Evolutionary conservation across 2,888 invertebrate species (phyloP).

Genomic region (Perizoma affinitatum): DNA sequence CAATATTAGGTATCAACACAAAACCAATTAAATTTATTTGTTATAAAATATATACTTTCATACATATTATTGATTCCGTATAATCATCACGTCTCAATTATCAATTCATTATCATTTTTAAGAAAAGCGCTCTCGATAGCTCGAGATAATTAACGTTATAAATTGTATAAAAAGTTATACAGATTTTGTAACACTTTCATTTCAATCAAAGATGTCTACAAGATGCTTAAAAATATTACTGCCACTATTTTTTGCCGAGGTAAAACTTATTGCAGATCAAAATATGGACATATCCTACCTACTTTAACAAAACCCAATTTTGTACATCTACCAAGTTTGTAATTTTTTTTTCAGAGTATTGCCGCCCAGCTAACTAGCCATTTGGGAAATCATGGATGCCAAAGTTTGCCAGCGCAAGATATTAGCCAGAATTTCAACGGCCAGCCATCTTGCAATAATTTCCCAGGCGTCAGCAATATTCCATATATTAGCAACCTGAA

Average conservation of each 20-base stretch:
- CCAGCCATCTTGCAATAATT: conserved; percentile 29
- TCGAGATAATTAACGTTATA: conserved; percentile 5
- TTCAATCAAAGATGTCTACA: conserved; percentile 13
- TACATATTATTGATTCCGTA: too few relatives aligned
- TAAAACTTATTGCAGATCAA: conserved; percentile 5
- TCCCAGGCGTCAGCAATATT: conserved; percentile 27
- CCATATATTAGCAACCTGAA: conserved; percentile 23
- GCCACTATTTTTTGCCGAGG: conserved; percentile 13
- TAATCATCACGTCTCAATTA: conserved; percentile 21
- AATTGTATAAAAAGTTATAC: conserved; percentile 16
- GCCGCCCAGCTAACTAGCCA: conserved; percentile 38
- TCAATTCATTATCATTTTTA: conserved; percentile 13
- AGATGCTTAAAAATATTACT: conserved; percentile 18
- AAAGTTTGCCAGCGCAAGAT: conserved; percentile 26
- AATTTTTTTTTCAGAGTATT: conserved; percentile 44
- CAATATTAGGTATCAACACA: too few relatives aligned
- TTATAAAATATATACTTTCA: too few relatives aligned
- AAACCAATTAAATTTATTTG: too few relatives aligned
- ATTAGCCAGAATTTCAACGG: conserved; percentile 19
- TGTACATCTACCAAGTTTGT: conserved; percentile 10
- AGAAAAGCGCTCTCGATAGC: conserved; percentile 2
- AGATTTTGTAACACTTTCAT: conserved; percentile 3
- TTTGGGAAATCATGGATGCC: conserved; percentile 28
- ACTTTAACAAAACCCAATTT: too few relatives aligned
- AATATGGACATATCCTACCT: too few relatives aligned